phyloP scores from a whole-genome alignment of 2,113 vertebrate species.

The Eulemur macaco region DNA sequence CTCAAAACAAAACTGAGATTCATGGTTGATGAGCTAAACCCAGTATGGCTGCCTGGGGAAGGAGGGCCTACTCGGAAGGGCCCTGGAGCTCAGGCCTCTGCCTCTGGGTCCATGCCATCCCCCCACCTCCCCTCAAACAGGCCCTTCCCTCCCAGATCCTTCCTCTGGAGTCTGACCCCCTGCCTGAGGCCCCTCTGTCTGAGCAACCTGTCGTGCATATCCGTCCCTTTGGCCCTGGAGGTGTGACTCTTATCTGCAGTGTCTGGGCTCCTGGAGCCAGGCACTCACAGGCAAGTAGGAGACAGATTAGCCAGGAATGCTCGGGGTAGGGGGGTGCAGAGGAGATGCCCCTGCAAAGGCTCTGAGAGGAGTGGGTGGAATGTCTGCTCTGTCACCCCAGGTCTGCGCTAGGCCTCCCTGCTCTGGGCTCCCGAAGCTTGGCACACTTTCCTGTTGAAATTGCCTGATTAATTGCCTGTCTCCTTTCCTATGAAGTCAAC shows the following conservation, averaged over 20 bases:
- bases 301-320: neutral
- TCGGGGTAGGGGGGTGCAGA: fast-evolving
- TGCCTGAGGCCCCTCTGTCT: neutral
- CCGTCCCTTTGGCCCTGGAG: constrained; percentile 42
- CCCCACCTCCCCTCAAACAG: neutral
- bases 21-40: neutral
- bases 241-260: constrained; percentile 68
- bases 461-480: neutral
- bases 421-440: neutral
- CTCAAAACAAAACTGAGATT: neutral
- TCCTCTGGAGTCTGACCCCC: neutral
- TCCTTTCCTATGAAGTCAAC: neutral
- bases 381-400: neutral
- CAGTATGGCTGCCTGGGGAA: neutral
- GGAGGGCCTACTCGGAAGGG: neutral
- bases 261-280: neutral
- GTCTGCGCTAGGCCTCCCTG: neutral
- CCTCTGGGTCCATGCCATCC: neutral
- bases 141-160: neutral
- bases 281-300: neutral
- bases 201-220: constrained; percentile 6
- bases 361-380: neutral
- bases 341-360: neutral
- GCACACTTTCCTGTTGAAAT: neutral
- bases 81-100: neutral